A percentile compares a stretch with the other conserved stretches of the same genome.
Conservation (phyloP, 2,113 vertebrate genomes). For the Oncorhynchus kisutch region DNA sequence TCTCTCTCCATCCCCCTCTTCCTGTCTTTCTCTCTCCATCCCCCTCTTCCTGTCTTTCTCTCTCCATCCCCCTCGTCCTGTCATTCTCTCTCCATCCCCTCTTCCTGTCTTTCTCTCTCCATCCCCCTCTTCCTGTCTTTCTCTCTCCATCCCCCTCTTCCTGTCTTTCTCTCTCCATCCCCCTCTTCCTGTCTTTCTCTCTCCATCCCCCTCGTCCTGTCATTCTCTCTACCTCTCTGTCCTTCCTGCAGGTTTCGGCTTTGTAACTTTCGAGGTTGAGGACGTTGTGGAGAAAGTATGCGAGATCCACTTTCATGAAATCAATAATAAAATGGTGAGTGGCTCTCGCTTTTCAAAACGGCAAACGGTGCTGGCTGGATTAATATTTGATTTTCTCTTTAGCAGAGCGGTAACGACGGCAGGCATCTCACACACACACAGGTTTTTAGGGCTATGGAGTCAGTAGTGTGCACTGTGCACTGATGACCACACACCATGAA, state of each 20-base stretch:
- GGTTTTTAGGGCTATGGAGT: conserved; percentile 27
- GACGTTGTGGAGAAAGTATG: conserved; percentile 94
- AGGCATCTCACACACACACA: conserved; percentile 2
- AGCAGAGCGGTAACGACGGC: conserved; percentile 20
- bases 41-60: conserved; percentile 1
- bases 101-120: no score
- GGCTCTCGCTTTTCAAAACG: conserved; percentile 45
- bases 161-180: no score
- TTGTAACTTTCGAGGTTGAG: conserved; percentile 92
- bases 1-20: no score
- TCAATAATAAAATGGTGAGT: conserved; percentile 97
- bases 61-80: background rate
- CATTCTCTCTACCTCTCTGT: conserved; percentile 10
- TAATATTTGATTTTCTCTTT: conserved; percentile 56
- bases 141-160: no score
- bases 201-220: background rate
- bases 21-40: no score
- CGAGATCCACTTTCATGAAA: conserved; percentile 94
- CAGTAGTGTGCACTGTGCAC: conserved; percentile 46
- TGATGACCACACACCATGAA: conserved; percentile 58
- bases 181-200: conserved; percentile 1
- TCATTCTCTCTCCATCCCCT: background rate
- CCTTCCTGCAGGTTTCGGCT: conserved; percentile 81
- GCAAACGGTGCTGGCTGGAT: conserved; percentile 34
- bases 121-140: no score